Base-by-base conservation (phyloP, 2,888 invertebrate species). In the Brachypalpus laphriformis region DNA sequence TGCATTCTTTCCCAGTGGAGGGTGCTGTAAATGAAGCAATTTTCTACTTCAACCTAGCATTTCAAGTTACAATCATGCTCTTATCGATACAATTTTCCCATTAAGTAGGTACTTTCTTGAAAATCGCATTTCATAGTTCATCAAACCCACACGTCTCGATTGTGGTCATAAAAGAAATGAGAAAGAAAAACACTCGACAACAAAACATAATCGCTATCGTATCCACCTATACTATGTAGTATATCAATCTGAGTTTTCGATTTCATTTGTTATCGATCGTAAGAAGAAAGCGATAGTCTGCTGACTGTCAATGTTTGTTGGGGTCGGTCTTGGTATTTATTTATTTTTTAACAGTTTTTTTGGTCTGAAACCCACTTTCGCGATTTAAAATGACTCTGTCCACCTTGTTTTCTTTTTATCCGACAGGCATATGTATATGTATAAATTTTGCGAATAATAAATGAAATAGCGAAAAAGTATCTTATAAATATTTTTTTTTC, bases 211-310 rank as follows among this genome's bases (percentile, higher is more conserved):
- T n/a, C 34, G 20, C 3, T 14, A 47, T 47, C 20, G 8, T 16
- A n/a, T 18, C 11, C 34, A 51, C 11, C n/a, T 9, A 14, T 34
- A 22, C 6, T n/a, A 34, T 63, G 7, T 34, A 34, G 3, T 22
- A 7, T 28, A 54, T 54, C n/a, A 25, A 54, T 40, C n/a, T 66
- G 8, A 54, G 28, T 63, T 68, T 82, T 75, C 81, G 80, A 76
- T 82, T 82, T 82, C 82, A 76, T 82, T 51, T 47, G 71, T 49
- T 66, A 76, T 81, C 76, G 81, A 71, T 56, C 22, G 59, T 11
- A 51, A 75, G 71, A 85, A 85, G 85, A 85, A 81, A 85, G 85
- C 47, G 85, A 81, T 66, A 85, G 80, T 85, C 34, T 8, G 11
- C 7, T 11, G 14, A 14, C 31, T 18, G 54, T 45, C 47, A 18